phyloP scores from a whole-genome alignment of 2,888 invertebrate genomes.

The Seira ritae region DNA sequence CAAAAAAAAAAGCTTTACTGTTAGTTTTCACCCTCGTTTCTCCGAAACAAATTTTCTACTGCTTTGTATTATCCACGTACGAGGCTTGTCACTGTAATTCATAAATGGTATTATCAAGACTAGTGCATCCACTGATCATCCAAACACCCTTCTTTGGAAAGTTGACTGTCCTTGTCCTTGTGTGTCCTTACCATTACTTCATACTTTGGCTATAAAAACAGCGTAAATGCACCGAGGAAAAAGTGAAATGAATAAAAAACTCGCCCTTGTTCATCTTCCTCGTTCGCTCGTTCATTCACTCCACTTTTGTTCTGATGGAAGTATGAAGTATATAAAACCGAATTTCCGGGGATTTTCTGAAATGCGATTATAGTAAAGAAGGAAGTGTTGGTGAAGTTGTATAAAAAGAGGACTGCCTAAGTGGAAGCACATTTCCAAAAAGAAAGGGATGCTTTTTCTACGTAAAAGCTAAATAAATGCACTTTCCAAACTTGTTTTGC shows the following conservation, averaged over 20 bases:
- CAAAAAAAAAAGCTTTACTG: too few species aligned
- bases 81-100: conserved; percentile 23
- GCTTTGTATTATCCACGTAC: neutral
- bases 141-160: neutral
- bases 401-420: conserved; percentile 15
- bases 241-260: neutral
- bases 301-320: neutral
- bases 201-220: neutral
- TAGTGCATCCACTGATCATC: neutral
- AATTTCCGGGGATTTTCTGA: conserved; percentile 60
- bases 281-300: neutral
- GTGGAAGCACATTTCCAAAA: conserved; percentile 13
- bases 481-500: conserved; percentile 22
- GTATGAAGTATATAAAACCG: conserved; percentile 51
- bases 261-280: neutral
- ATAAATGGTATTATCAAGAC: conserved; percentile 12
- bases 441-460: conserved; percentile 28
- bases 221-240: neutral
- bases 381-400: conserved; percentile 48
- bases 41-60: conserved; percentile 30
- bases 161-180: neutral
- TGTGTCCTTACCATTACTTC: neutral
- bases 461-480: conserved; percentile 13
- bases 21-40: conserved; percentile 4
- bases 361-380: conserved; percentile 53